A percentile compares a stretch with the other conserved stretches of the same genome.
Evolutionary conservation across 1,140 invertebrate genomes (phyloP).

Genomic region (Stegodyphus dumicola): DNA sequence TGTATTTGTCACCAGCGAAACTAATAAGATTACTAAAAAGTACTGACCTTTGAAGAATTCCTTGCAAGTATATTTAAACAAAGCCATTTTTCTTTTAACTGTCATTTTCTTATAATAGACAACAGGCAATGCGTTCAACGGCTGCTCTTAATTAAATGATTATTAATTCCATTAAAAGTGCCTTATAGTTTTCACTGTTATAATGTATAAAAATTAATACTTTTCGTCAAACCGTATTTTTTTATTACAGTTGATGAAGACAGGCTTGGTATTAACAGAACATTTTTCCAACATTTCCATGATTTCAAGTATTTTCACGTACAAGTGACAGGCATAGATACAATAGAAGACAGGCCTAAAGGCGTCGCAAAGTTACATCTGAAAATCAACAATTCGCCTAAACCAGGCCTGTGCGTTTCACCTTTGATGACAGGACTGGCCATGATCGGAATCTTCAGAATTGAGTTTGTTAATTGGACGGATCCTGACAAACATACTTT

Average conservation of each 20-base stretch:
- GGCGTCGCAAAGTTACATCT: slow-evolving; percentile 40
- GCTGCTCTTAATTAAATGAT: too few relatives aligned
- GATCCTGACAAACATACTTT: slow-evolving; percentile 13
- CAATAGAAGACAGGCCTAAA: neutral
- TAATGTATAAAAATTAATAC: too few relatives aligned
- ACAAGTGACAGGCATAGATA: slow-evolving; percentile 19
- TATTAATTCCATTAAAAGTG: too few relatives aligned
- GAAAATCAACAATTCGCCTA: slow-evolving; percentile 22
- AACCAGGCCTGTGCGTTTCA: neutral
- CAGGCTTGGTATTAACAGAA: slow-evolving; percentile 19
- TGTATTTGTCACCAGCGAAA: too few relatives aligned
- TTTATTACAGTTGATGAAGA: slow-evolving; percentile 27
- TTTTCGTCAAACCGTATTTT: neutral
- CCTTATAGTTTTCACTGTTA: too few relatives aligned
- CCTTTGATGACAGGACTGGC: slow-evolving; percentile 4
- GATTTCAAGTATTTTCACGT: slow-evolving; percentile 12
- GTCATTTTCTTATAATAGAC: too few relatives aligned
- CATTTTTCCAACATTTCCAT: neutral
- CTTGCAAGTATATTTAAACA: too few relatives aligned
- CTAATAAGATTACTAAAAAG: too few relatives aligned
- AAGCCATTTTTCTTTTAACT: too few relatives aligned
- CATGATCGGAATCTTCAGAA: neutral
- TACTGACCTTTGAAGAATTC: too few relatives aligned
- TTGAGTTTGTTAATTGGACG: slow-evolving; percentile 8
- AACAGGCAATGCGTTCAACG: too few relatives aligned